A percentile compares a stretch with the other conserved stretches of the same genome.
phyloP scores from a whole-genome alignment of 2,888 invertebrate genomes.

The Ryuthela nishihirai region DNA sequence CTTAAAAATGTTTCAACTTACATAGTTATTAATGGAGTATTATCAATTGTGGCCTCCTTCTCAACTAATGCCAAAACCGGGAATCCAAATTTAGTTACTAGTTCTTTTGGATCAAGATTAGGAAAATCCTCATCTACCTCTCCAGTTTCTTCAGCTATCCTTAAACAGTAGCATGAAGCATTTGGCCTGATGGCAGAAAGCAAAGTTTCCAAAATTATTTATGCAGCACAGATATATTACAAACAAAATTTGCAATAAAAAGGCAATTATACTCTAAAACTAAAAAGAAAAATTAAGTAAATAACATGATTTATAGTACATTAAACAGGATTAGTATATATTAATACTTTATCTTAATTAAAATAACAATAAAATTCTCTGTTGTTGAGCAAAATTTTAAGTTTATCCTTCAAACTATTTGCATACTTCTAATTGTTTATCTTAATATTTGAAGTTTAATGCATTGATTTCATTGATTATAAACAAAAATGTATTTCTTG shows the following conservation, averaged over 20 bases:
- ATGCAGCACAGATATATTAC: conserved; percentile 13
- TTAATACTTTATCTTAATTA: no score
- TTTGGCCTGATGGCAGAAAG: conserved; percentile 51
- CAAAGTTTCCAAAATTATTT: conserved; percentile 25
- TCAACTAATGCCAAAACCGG: conserved; percentile 79
- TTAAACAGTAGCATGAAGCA: conserved; percentile 75
- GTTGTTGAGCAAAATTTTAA: no score
- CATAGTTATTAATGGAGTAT: conserved; percentile 13
- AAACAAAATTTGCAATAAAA: background rate
- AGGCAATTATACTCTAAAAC: background rate
- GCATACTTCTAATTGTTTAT: no score
- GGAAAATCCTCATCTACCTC: conserved; percentile 93
- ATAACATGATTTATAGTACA: no score
- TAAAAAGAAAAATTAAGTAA: background rate
- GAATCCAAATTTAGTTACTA: conserved; percentile 81
- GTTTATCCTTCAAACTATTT: no score
- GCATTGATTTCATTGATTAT: no score
- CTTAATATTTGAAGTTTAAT: no score
- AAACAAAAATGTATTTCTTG: no score
- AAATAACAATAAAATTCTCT: no score
- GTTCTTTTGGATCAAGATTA: conserved; percentile 78
- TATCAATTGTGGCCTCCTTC: conserved; percentile 49
- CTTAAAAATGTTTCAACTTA: background rate
- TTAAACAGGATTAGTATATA: no score
- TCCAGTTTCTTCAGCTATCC: conserved; percentile 94